Evolutionary conservation across 2,888 invertebrate species (phyloP).

Genomic region (Noctua janthina): DNA sequence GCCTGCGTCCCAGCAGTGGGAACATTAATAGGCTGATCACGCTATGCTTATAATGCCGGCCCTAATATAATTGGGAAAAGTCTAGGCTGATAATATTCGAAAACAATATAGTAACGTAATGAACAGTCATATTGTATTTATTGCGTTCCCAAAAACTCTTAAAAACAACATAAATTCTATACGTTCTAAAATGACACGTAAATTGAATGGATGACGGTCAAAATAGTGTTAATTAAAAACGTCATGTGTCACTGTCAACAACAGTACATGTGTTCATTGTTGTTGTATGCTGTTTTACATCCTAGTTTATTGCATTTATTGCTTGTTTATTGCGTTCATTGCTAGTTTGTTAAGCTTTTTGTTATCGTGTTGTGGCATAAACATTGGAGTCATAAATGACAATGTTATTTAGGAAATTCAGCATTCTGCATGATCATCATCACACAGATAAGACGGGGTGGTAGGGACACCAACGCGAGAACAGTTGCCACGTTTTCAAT

Average conservation of each 20-base stretch:
- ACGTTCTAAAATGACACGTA: background rate
- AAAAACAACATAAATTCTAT: background rate
- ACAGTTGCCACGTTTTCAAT: too few relatives aligned
- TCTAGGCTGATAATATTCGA: background rate
- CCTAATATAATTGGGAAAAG: background rate
- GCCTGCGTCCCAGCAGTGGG: too few relatives aligned
- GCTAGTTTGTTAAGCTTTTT: conserved; percentile 15
- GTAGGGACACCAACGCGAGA: too few relatives aligned
- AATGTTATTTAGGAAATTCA: background rate
- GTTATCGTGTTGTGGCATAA: background rate
- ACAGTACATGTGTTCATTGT: background rate
- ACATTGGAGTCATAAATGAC: background rate
- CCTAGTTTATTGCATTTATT: background rate
- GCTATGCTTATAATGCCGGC: too few relatives aligned
- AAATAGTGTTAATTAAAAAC: conserved; percentile 34
- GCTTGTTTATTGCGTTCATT: conserved; percentile 1
- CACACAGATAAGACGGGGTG: too few relatives aligned
- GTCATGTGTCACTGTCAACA: conserved; percentile 30
- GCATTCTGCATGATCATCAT: too few relatives aligned
- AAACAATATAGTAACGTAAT: background rate
- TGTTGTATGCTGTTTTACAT: conserved; percentile 23
- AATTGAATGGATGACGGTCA: background rate
- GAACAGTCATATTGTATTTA: background rate
- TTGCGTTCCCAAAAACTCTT: background rate
- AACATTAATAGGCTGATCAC: too few relatives aligned